Evolutionary conservation across 2,888 invertebrate genomes (phyloP).

Genomic region (Tachina grossa): DNA sequence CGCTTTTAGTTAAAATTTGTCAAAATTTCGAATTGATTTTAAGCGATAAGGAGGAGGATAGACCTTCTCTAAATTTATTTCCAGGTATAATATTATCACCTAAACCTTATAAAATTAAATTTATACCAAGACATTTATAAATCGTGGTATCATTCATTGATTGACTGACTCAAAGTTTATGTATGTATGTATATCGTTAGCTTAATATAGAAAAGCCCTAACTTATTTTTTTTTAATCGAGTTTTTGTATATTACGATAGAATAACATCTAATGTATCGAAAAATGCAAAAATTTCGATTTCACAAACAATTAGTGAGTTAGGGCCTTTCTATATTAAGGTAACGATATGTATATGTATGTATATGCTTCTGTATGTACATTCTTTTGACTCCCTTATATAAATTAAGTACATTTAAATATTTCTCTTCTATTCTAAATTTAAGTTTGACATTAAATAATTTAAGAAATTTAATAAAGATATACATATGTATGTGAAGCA

Average conservation of each 20-base stretch:
- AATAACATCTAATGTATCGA: too few relatives aligned
- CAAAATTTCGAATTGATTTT: slow-evolving; percentile 84
- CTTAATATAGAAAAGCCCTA: too few relatives aligned
- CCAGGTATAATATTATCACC: slow-evolving; percentile 85
- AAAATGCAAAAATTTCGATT: too few relatives aligned
- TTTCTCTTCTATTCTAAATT: slow-evolving; percentile 2
- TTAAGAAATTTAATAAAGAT: background rate
- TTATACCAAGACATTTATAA: slow-evolving; percentile 75
- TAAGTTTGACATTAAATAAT: background rate
- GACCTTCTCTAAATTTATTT: slow-evolving; percentile 82
- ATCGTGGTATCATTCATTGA: background rate
- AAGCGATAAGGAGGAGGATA: slow-evolving; percentile 78
- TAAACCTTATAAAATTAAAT: slow-evolving; percentile 84
- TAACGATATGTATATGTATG: too few relatives aligned
- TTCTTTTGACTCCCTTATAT: too few relatives aligned
- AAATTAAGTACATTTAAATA: too few relatives aligned
- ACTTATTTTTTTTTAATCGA: too few relatives aligned
- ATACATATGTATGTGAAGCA: background rate
- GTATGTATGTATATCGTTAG: background rate
- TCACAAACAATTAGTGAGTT: too few relatives aligned
- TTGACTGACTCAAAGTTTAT: background rate
- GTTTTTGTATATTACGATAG: too few relatives aligned
- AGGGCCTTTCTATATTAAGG: too few relatives aligned
- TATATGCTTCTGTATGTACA: too few relatives aligned
- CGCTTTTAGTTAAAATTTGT: slow-evolving; percentile 85